Percentiles rank a stretch among this genome's conserved stretches.
These are phyloP conservation scores for Eremobia ochroleuca DNA, from an alignment of 2,888 invertebrate genomes.

Conservation along the genomic window DNA sequence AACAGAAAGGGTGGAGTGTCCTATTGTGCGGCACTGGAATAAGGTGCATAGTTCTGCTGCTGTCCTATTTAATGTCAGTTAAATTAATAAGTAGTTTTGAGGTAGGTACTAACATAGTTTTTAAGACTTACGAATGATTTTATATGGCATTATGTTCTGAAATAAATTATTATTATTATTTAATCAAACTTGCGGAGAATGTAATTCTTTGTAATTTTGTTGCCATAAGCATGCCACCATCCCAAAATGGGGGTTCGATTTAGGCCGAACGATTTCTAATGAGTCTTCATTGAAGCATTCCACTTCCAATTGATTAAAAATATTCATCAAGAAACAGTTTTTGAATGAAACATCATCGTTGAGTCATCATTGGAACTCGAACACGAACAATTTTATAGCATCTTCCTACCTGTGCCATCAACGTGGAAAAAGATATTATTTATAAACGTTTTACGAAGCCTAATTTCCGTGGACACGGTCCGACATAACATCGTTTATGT, in stretches of 20 bases:
- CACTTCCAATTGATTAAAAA: conserved; percentile 30
- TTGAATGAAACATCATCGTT: conserved; percentile 24
- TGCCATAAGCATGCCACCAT: background rate
- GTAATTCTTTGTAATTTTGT: conserved; percentile 1
- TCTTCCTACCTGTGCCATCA: conserved; percentile 5
- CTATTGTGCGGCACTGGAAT: too few relatives aligned
- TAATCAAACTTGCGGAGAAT: conserved; percentile 7
- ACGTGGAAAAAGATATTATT: conserved; percentile 56
- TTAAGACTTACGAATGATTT: too few relatives aligned
- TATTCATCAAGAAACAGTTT: conserved; percentile 29
- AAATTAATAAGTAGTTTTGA: too few relatives aligned
- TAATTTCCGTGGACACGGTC: conserved; percentile 71
- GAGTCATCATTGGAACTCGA: conserved; percentile 12
- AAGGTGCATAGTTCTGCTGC: too few relatives aligned
- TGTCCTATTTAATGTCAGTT: too few relatives aligned
- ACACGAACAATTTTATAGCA: conserved; percentile 36
- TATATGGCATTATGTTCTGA: too few relatives aligned
- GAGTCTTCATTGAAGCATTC: conserved; percentile 39
- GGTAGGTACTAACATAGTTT: too few relatives aligned
- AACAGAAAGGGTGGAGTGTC: too few relatives aligned
- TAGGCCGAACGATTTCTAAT: conserved; percentile 25
- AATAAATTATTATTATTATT: too few relatives aligned
- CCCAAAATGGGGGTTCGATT: conserved; percentile 10
- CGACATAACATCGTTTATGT: conserved; percentile 75
- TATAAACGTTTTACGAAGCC: conserved; percentile 65